Percentiles rank a stretch among this genome's conserved stretches.
These are phyloP conservation scores for Echinops telfairi DNA, from an alignment of 2,113 vertebrate genomes.

Conservation along the genomic window DNA sequence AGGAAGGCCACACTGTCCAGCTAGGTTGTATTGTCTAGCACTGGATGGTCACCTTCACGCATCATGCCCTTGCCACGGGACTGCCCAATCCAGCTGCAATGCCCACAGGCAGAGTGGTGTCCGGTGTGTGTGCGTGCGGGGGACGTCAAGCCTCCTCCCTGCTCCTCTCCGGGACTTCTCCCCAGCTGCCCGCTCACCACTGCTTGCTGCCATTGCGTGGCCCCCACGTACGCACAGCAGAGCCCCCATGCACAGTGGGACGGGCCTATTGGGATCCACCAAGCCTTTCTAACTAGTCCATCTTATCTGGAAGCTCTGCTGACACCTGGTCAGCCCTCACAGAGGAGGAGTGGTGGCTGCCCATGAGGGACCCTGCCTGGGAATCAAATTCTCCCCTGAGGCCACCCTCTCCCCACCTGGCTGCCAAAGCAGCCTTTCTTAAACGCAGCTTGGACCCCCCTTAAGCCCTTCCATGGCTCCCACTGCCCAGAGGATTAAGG, in stretches of 20 bases:
- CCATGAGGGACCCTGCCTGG: neutral
- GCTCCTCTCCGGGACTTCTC: no score
- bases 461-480: rapidly evolving
- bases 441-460: neutral
- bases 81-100: neutral
- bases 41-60: neutral
- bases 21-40: rapidly evolving
- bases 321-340: neutral
- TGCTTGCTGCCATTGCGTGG: neutral
- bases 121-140: no score
- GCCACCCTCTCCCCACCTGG: neutral
- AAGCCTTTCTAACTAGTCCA: neutral
- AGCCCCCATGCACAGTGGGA: neutral
- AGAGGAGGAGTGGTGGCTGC: neutral
- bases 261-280: neutral
- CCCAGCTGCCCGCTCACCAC: neutral
- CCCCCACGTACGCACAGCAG: neutral
- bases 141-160: no score
- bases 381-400: neutral
- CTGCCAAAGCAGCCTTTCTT: neutral
- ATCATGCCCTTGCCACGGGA: no score
- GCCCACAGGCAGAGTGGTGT: neutral
- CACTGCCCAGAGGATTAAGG: no score
- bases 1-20: neutral
- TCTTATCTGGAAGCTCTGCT: neutral